Evolutionary conservation across 53 echinoderm and acorn worm genomes (phyloP), one percentile per base, ranked within the genome.

Genomic region (Patiria pectinifera): DNA sequence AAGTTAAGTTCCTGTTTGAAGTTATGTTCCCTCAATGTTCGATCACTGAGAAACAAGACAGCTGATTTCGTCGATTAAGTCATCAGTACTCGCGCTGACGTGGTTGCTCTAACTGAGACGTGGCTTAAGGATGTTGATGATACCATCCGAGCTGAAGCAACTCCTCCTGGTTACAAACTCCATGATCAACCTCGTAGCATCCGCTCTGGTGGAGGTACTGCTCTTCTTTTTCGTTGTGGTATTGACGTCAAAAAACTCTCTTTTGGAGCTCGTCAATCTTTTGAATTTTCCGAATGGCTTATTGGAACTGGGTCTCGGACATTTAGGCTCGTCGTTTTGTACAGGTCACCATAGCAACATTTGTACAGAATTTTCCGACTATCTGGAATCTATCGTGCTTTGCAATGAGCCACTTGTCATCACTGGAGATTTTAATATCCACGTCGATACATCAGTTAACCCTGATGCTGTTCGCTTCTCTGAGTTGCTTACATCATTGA

Each of bases 301-400:
- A 25, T 84, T 47, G 66, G 69, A 62, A 84, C 63, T 61, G 84
- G 84, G 25, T 46, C 84, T 25, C 46, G 13, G 6, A 12, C 84
- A 24, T 84, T 83, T 21, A 60, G 84, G 35, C 84, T 84, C 15
- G 84, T 84, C 84, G 35, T 7, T 48, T 72, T 10, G 70, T n/a
- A n/a, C n/a, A n/a, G 35, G 85, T 85, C n/a, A 85, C 69, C 45
- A 70, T 35, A 14, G 45, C 85, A 45, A 70, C 85, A 70, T 94
- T 94, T 78, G 59, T 94, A 4, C 59, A 47, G 91, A 94, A 53
- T 94, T 91, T 82, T 82, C 91, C 58, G 48, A 60, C 62, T 76
- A 70, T 46, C n/a, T 87, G 35, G 94, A 94, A 83, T 71, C 88
- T 4, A 14, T 91, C 7, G 24, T 59, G 16, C 46, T 70, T 47